Evolutionary conservation across 2,888 invertebrate genomes (phyloP).

Genomic region (Linyphia triangularis): DNA sequence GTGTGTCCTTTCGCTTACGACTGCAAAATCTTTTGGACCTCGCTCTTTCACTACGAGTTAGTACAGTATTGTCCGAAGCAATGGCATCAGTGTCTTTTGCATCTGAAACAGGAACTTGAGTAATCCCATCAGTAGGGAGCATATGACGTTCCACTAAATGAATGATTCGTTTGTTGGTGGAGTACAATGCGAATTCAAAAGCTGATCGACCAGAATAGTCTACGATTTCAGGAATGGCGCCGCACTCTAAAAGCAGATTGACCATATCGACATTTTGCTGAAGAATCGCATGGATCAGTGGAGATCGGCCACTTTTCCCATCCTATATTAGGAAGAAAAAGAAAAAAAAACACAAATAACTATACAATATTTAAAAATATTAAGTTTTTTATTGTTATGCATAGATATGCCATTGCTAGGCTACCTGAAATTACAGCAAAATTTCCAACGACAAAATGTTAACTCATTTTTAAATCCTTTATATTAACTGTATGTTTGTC

Average conservation of each 20-base stretch:
- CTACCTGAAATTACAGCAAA: no score
- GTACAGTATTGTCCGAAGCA: neutral
- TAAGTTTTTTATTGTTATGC: no score
- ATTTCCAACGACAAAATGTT: no score
- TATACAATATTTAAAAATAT: neutral
- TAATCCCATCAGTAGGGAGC: neutral
- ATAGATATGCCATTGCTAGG: no score
- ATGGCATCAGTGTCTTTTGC: neutral
- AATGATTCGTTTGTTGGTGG: slow-evolving; percentile 12
- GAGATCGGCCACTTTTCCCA: slow-evolving; percentile 71
- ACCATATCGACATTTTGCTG: slow-evolving; percentile 54
- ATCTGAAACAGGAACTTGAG: neutral
- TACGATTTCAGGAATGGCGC: slow-evolving; percentile 15
- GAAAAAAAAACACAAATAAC: neutral
- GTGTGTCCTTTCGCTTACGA: neutral
- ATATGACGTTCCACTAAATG: slow-evolving; percentile 24
- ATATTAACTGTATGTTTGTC: no score
- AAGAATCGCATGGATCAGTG: slow-evolving; percentile 67
- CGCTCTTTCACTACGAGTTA: neutral
- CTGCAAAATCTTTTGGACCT: neutral
- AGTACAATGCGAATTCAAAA: slow-evolving; percentile 54
- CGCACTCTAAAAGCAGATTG: slow-evolving; percentile 36
- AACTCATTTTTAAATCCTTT: no score
- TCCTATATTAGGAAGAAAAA: slow-evolving; percentile 49
- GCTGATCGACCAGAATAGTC: slow-evolving; percentile 69